phyloP scores from a whole-genome alignment of 92 coral and sea anemone species.

The Montipora capitata region DNA sequence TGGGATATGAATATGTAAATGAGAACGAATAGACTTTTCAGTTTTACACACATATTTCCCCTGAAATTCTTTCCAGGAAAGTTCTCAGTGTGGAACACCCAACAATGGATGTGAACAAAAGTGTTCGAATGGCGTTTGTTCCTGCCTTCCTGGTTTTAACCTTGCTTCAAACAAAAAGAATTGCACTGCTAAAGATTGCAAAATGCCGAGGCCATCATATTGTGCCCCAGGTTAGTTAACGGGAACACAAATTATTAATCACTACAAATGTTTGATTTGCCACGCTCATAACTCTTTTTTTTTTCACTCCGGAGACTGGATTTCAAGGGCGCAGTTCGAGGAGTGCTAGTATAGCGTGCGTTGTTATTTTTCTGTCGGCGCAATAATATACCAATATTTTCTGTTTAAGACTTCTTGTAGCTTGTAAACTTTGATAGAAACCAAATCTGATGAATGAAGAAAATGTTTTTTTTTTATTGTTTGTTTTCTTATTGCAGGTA shows the following conservation, averaged over 20 bases:
- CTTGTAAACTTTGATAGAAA: too few species aligned
- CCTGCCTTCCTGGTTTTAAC: constrained; percentile 89
- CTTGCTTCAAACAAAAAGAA: constrained; percentile 81
- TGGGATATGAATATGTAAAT: too few species aligned
- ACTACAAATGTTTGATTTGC: too few species aligned
- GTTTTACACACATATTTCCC: background rate
- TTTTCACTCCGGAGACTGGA: too few species aligned
- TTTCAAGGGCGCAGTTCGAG: too few species aligned
- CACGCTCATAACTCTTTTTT: too few species aligned
- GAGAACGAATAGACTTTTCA: too few species aligned
- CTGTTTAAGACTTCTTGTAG: too few species aligned
- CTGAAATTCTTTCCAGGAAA: constrained; percentile 55
- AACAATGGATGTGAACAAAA: constrained; percentile 97
- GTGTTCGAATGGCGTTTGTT: constrained; percentile 91
- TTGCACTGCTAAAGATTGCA: constrained; percentile 93
- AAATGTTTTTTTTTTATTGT: background rate
- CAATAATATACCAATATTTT: too few species aligned
- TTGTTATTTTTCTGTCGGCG: too few species aligned
- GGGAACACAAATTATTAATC: background rate
- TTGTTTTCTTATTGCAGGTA: constrained; percentile 64
- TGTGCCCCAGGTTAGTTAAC: constrained; percentile 88
- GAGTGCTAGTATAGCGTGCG: too few species aligned
- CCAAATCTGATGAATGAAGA: background rate
- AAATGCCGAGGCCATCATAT: constrained; percentile 76
- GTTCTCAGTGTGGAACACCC: constrained; percentile 86